Evolutionary conservation across 2,113 vertebrate genomes (phyloP), one percentile per base, ranked within the genome.

Genomic region (Dicerorhinus sumatrensis): DNA sequence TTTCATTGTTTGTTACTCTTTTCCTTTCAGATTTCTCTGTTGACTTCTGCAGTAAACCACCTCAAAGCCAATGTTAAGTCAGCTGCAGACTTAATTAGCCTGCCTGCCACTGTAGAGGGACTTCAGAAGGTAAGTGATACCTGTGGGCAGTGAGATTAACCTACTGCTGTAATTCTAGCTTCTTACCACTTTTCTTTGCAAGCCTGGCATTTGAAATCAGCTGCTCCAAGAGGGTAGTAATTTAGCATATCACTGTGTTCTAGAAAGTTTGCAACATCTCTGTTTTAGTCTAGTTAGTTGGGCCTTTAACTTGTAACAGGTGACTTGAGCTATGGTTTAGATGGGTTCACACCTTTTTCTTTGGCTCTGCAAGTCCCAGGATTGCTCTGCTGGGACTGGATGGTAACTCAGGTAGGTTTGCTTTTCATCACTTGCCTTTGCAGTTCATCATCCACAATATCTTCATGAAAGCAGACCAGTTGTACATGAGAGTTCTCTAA

Each of bases 11-110:
- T 95, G 29, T 89, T 91, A 79, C 69, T 96, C 75, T 91, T 89
- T 85, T 81, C 75, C 58, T 94, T 98, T 84, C 73, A 98, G 98
- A 95, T 98, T 77, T 95, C 93, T 95, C 81, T 96, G 31, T 98
- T 99, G 98, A 99, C 99, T 96, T 99, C 99, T 94, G 99, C 99
- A 88, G 99, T 99, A 67, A 99, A 98, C 98, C 99, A 99, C 98
- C 99, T 99, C 90, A 99, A 99, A 99, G 98, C 98, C 97, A 99
- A 99, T 95, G 98, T 99, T 69, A 99, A 99, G 97, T 99, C 99
- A 14, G 99, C 99, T 39, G 99, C 99, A 51, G 99, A 99, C 97
- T 98, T 99, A 96, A 99, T 99, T 97, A 99, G 98, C 97, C 99
- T 99, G 94, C 99, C 99, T 31, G 95, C 99, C 51, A 99, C 99